phyloP scores from a whole-genome alignment of 23 tunicate genomes.

The Diplosoma virens region DNA sequence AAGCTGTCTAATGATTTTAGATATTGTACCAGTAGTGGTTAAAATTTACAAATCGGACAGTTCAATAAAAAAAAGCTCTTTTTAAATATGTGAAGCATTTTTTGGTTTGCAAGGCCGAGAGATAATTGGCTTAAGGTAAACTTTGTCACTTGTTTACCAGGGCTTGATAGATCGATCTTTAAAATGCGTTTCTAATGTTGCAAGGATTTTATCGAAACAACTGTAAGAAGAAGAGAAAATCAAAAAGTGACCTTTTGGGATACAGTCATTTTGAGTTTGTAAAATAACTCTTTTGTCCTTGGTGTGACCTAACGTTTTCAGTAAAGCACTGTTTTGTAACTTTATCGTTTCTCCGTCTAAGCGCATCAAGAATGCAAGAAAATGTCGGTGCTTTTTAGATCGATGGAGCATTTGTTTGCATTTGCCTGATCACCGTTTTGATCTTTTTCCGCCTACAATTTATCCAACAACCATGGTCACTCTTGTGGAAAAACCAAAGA shows the following conservation, averaged over 20 bases:
- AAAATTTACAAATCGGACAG: too few relatives aligned
- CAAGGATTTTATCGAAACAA: too few relatives aligned
- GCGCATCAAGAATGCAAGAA: conserved; percentile 2
- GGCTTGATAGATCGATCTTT: too few relatives aligned
- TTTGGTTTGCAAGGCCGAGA: too few relatives aligned
- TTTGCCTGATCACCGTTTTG: conserved; percentile 13
- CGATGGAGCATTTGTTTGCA: conserved; percentile 1
- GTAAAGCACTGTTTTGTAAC: conserved; percentile 22
- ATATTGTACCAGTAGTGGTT: too few relatives aligned
- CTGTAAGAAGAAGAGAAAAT: too few relatives aligned
- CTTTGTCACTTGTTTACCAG: too few relatives aligned
- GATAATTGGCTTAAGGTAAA: too few relatives aligned
- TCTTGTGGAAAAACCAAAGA: conserved; percentile 39
- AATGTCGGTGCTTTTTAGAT: neutral
- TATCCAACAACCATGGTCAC: conserved; percentile 40
- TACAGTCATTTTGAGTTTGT: conserved; percentile 10
- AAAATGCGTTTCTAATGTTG: too few relatives aligned
- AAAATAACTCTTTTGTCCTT: conserved; percentile 32
- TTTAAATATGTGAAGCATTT: too few relatives aligned
- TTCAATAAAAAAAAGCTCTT: too few relatives aligned
- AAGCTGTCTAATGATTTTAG: too few relatives aligned
- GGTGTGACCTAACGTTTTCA: conserved; percentile 21
- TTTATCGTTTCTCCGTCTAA: neutral
- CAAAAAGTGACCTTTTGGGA: neutral
- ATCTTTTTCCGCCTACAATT: conserved; percentile 37